These are phyloP conservation scores for Hippocampus guttulatus DNA, from an alignment of 2,113 vertebrate species.

Conservation along the genomic window DNA sequence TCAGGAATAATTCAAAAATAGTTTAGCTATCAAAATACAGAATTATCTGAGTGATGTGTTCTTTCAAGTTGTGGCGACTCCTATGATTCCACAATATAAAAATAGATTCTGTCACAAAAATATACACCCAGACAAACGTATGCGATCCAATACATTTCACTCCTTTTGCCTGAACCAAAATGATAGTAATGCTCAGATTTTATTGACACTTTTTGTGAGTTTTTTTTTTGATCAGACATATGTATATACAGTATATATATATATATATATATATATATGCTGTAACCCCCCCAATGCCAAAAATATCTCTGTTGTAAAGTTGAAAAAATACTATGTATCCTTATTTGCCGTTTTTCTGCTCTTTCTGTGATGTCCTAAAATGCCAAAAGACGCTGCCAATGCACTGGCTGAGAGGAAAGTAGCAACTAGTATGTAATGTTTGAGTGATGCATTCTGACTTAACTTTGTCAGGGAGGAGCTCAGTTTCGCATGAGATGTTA, in stretches of 20 bases:
- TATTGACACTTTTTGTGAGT: neutral
- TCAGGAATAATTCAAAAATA: slow-evolving; percentile 31
- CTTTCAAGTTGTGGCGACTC: slow-evolving; percentile 24
- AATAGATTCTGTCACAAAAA: slow-evolving; percentile 48
- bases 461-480: too few species aligned
- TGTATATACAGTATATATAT: too few species aligned
- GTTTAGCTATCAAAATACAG: slow-evolving; percentile 36
- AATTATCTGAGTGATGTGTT: slow-evolving; percentile 16
- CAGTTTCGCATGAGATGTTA: too few species aligned
- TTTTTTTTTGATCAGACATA: neutral
- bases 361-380: too few species aligned
- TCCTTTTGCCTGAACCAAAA: neutral
- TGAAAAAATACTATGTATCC: too few species aligned
- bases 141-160: neutral
- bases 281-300: neutral
- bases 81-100: slow-evolving; percentile 41
- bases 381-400: too few species aligned
- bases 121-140: neutral
- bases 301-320: too few species aligned
- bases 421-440: too few species aligned
- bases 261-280: too few species aligned
- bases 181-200: neutral
- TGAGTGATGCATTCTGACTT: too few species aligned
- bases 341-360: too few species aligned
- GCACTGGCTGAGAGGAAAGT: too few species aligned